phyloP scores from a whole-genome alignment of 2,888 invertebrate genomes.

The Phengaris alcon region DNA sequence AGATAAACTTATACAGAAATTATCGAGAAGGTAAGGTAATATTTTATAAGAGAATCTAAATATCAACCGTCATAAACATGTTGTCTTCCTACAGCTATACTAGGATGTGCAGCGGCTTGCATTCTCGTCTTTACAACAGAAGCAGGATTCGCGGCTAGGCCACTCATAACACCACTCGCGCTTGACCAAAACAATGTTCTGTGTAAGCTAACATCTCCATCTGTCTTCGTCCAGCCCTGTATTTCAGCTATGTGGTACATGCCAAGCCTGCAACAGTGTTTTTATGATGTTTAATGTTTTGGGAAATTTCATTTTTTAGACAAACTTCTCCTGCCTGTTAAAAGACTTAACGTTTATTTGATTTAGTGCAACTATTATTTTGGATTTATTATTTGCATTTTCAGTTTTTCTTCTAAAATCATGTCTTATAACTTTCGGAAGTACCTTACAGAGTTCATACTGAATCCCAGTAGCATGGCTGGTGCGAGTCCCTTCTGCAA shows the following conservation, averaged over 20 bases:
- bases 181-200: conserved; percentile 65
- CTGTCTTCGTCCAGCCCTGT: conserved; percentile 70
- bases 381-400: not conserved
- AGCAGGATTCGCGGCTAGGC: conserved; percentile 85
- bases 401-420: not conserved
- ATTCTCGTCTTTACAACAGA: conserved; percentile 89
- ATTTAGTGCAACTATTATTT: not conserved
- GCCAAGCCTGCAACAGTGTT: conserved; percentile 73
- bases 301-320: not conserved
- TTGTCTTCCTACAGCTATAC: conserved; percentile 92
- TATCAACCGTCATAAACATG: conserved; percentile 81
- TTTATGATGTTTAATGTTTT: conserved; percentile 30
- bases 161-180: conserved; percentile 83
- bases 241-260: conserved; percentile 82
- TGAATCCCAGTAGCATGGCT: conserved; percentile 88
- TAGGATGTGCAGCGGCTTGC: conserved; percentile 84
- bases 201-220: conserved; percentile 58
- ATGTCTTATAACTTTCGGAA: not conserved
- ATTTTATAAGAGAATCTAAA: not conserved
- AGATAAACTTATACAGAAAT: no score
- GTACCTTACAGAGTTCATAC: conserved; percentile 78
- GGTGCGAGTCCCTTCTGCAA: conserved; percentile 89
- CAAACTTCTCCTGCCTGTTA: not conserved
- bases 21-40: no score
- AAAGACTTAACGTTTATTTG: not conserved